Conservation (phyloP, 2,888 invertebrate species). For the Globia sparganii region DNA sequence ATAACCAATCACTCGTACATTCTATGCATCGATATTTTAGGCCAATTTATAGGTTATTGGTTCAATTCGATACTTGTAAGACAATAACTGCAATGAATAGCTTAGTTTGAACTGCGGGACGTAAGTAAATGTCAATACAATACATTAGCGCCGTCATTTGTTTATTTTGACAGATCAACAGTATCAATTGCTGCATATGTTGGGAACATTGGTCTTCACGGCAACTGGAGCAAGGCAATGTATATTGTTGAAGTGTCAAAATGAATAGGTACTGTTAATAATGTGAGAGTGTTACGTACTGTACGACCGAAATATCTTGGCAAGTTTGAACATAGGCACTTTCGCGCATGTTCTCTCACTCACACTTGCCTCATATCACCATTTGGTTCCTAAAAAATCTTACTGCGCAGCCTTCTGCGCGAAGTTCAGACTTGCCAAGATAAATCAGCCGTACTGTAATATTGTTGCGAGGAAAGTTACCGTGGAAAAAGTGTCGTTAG, state of each 20-base stretch:
- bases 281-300: background rate
- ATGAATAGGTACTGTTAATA: background rate
- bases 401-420: no score
- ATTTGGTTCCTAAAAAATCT: no score
- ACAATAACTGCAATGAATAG: background rate
- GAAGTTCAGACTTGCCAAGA: no score
- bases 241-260: background rate
- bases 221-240: background rate
- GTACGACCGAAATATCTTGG: no score
- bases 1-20: constrained; percentile 51
- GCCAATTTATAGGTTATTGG: constrained; percentile 44
- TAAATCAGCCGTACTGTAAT: no score
- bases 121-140: constrained; percentile 16
- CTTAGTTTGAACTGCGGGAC: background rate
- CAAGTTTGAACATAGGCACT: no score
- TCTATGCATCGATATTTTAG: constrained; percentile 48
- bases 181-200: background rate
- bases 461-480: background rate
- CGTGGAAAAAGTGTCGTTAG: background rate
- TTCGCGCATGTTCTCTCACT: no score
- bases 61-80: constrained; percentile 8
- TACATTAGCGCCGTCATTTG: background rate
- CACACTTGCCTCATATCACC: no score
- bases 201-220: background rate
- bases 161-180: background rate